Evolutionary conservation across 2,888 invertebrate species (phyloP).

Genomic region (Calameuta filiformis): DNA sequence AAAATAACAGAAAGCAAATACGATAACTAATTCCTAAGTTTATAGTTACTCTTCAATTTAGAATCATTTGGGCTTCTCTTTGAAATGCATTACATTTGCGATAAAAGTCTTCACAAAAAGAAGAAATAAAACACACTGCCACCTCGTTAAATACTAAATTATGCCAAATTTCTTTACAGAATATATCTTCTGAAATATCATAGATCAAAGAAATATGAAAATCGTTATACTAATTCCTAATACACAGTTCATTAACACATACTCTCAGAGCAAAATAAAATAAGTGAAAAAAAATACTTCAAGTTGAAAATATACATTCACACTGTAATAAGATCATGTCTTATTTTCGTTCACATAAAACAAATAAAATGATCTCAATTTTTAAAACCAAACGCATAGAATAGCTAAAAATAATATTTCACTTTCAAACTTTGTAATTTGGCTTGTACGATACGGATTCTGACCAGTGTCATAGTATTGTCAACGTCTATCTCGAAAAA

Average conservation of each 20-base stretch:
- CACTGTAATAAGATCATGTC: neutral
- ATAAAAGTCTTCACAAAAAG: neutral
- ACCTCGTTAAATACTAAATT: neutral
- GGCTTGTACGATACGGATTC: conserved; percentile 18
- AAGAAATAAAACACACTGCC: neutral
- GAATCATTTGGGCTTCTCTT: neutral
- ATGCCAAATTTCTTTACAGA: neutral
- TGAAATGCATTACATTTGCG: neutral
- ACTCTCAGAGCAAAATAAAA: neutral
- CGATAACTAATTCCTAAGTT: neutral
- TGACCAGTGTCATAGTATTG: conserved; percentile 42
- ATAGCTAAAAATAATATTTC: neutral
- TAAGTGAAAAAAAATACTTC: neutral
- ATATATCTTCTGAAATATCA: neutral
- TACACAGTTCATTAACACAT: neutral
- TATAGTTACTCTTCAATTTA: neutral
- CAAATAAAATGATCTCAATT: neutral
- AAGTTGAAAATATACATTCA: neutral
- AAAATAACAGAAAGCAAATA: neutral
- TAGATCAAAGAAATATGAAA: neutral
- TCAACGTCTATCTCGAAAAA: conserved; percentile 15
- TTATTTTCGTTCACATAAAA: neutral
- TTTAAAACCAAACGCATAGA: neutral
- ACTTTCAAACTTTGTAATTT: neutral
- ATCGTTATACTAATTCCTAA: neutral